phyloP scores from a whole-genome alignment of 1,140 invertebrate genomes.

The Ditylenchus dipsaci region DNA sequence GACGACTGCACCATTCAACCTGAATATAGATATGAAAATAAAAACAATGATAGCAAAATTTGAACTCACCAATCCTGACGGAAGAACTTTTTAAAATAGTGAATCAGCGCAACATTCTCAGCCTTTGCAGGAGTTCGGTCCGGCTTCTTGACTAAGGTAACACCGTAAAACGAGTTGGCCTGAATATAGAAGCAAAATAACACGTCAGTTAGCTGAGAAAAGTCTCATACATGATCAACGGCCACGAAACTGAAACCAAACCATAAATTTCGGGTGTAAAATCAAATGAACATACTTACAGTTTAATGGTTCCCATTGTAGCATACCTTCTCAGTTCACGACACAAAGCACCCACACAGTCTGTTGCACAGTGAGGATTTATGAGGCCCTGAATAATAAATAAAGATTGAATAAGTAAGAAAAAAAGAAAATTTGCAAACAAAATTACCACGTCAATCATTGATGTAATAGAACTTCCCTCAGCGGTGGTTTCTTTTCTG shows the following conservation, averaged over 20 bases:
- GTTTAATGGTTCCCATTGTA: constrained; percentile 42
- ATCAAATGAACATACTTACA: constrained; percentile 9
- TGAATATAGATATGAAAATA: too few relatives aligned
- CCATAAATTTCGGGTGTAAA: too few relatives aligned
- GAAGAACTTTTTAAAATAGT: constrained; percentile 42
- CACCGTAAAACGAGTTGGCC: constrained; percentile 52
- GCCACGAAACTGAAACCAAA: constrained; percentile 30
- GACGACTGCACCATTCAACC: constrained; percentile 43
- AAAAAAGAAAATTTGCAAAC: constrained; percentile 12
- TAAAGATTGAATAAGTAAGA: too few relatives aligned
- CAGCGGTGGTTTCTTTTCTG: constrained; percentile 47
- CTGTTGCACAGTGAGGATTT: constrained; percentile 50
- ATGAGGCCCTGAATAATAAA: constrained; percentile 49
- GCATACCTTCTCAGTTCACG: constrained; percentile 49
- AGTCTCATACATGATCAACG: constrained; percentile 33
- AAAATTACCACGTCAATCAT: constrained; percentile 52
- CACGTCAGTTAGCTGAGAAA: too few relatives aligned
- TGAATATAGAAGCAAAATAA: too few relatives aligned
- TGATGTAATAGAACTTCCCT: constrained; percentile 51
- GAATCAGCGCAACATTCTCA: constrained; percentile 45
- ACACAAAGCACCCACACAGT: constrained; percentile 52
- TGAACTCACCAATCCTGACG: constrained; percentile 38
- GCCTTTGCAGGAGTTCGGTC: constrained; percentile 43
- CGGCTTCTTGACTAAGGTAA: constrained; percentile 41
- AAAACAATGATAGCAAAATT: too few relatives aligned